A percentile compares a stretch with the other conserved stretches of the same genome.
phyloP scores from a whole-genome alignment of 2,113 vertebrate genomes.

The Nycticebus coucang region DNA sequence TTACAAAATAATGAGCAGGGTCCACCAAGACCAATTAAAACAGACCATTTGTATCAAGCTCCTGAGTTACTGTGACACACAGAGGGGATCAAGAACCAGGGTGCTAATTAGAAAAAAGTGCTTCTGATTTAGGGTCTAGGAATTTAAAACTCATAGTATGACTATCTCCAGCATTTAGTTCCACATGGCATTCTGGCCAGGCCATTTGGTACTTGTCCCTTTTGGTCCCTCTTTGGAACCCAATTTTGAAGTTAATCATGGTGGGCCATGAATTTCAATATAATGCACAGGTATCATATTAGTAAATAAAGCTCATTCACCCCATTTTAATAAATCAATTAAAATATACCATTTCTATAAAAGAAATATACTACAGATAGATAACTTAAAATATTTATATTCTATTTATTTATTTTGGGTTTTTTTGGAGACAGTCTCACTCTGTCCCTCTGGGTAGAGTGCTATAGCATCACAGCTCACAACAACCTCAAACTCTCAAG shows the following conservation, averaged over 20 bases:
- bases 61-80: neutral
- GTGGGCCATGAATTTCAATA: constrained; percentile 11
- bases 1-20: neutral
- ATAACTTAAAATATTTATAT: neutral
- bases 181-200: neutral
- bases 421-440: no score
- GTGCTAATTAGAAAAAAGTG: neutral
- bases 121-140: neutral
- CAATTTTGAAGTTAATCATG: neutral
- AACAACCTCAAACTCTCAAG: no score
- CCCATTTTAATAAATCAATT: neutral
- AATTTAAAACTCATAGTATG: neutral
- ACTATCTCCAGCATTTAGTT: neutral
- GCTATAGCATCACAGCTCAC: no score
- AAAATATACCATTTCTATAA: constrained; percentile 4
- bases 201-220: neutral
- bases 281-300: neutral
- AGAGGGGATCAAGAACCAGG: neutral
- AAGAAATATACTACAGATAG: neutral
- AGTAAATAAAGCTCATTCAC: neutral
- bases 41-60: neutral
- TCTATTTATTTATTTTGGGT: neutral
- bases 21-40: neutral
- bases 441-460: no score
- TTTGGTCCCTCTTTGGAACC: neutral